Evolutionary conservation across 2,797 vertebrate genomes (phyloP).

Genomic region (Gambusia yucatana): DNA sequence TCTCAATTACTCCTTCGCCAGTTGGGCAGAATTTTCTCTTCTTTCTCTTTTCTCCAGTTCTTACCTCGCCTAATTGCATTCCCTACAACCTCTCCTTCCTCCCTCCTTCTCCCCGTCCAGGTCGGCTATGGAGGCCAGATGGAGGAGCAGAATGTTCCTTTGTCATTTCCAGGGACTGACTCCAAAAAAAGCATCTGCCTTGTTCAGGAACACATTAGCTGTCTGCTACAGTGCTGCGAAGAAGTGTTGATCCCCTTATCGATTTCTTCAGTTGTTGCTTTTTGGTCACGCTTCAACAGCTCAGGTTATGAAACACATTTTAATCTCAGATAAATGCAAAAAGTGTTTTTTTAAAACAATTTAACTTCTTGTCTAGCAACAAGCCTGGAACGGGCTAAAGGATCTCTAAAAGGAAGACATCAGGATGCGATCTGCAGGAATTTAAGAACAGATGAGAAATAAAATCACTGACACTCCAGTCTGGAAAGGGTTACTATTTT

Average conservation of each 20-base stretch:
- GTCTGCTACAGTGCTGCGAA: not conserved
- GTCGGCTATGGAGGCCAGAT: slow-evolving; percentile 64
- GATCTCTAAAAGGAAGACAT: not conserved
- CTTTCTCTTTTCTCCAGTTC: slow-evolving; percentile 20
- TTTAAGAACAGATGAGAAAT: not conserved
- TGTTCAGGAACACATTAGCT: slow-evolving; percentile 51
- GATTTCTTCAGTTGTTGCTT: not conserved
- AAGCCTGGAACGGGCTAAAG: not conserved
- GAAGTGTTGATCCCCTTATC: not conserved
- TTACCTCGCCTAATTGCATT: not conserved
- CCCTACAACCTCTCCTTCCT: slow-evolving; percentile 19
- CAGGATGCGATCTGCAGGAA: not conserved
- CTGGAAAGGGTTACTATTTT: not conserved
- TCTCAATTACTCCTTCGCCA: slow-evolving; percentile 24
- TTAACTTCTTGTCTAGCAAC: not conserved
- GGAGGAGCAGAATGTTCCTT: slow-evolving; percentile 71
- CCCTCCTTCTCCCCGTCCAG: slow-evolving; percentile 43
- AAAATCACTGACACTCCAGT: not conserved
- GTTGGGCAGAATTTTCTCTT: slow-evolving; percentile 32
- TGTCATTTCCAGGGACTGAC: slow-evolving; percentile 68
- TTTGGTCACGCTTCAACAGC: not conserved
- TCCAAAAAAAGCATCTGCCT: slow-evolving; percentile 56
- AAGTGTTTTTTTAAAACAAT: not conserved
- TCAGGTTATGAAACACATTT: not conserved
- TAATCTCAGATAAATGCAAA: not conserved